phyloP scores from a whole-genome alignment of 2,113 vertebrate species.

The Catagonus wagneri region DNA sequence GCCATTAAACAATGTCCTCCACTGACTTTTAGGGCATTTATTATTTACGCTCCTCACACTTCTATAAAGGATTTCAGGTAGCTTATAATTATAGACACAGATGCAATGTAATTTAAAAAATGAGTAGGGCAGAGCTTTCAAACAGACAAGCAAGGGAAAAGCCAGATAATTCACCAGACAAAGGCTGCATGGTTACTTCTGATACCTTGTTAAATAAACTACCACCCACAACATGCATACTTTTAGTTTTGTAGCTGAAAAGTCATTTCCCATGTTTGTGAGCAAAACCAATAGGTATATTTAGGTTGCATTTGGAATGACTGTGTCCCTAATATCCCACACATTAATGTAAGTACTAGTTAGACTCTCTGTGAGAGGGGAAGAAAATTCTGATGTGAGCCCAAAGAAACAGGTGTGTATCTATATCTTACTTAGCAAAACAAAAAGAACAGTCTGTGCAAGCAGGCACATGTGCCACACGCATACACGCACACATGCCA shows the following conservation, averaged over 20 bases:
- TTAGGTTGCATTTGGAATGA: neutral
- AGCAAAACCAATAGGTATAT: neutral
- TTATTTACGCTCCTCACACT: neutral
- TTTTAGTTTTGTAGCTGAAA: neutral
- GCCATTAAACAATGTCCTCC: slow-evolving; percentile 18
- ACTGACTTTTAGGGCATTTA: neutral
- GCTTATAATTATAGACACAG: slow-evolving; percentile 34
- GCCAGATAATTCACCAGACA: neutral
- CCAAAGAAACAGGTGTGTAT: neutral
- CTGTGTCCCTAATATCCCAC: neutral
- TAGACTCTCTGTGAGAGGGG: neutral
- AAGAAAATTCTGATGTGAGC: neutral
- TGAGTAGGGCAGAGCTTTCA: neutral
- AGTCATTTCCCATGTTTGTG: neutral
- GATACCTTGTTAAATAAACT: neutral
- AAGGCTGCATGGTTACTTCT: neutral
- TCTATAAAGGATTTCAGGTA: slow-evolving; percentile 29
- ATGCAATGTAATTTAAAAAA: slow-evolving; percentile 22
- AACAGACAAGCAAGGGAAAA: neutral
- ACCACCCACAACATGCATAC: neutral
- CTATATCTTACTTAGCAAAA: neutral
- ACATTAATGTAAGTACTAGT: neutral
- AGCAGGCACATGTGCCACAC: neutral
- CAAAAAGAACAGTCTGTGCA: neutral
- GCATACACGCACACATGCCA: neutral